A percentile compares a stretch with the other conserved stretches of the same genome.
Evolutionary conservation across 2,113 vertebrate genomes (phyloP).

Genomic region (Chitala chitala): DNA sequence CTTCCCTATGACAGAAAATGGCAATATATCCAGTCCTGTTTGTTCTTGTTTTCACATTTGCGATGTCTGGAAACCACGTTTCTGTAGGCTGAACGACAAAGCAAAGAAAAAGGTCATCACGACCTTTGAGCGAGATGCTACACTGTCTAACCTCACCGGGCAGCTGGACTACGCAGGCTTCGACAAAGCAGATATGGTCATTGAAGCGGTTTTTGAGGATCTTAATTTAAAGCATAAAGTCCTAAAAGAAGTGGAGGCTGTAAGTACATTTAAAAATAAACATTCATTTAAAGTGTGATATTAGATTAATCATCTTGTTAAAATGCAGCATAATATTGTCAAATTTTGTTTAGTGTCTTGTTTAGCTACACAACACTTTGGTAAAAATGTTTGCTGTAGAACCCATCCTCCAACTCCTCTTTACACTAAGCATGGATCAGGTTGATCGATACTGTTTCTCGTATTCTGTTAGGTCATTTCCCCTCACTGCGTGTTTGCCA

Average conservation of each 20-base stretch:
- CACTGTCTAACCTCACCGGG: slow-evolving; percentile 70
- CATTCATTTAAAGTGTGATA: too few relatives aligned
- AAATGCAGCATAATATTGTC: background rate
- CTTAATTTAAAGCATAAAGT: slow-evolving; percentile 84
- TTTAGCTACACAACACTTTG: background rate
- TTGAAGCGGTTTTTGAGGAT: slow-evolving; percentile 96
- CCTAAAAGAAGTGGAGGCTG: slow-evolving; percentile 85
- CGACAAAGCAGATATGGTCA: slow-evolving; percentile 85
- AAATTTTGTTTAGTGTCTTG: background rate
- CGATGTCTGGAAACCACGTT: background rate
- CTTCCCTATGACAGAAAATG: background rate
- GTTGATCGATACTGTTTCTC: background rate
- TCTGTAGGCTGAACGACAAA: slow-evolving; percentile 77
- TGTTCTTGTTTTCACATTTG: background rate
- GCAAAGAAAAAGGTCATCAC: slow-evolving; percentile 85
- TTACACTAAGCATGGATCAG: too few relatives aligned
- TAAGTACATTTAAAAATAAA: too few relatives aligned
- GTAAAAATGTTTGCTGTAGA: background rate
- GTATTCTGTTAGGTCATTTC: slow-evolving; percentile 63
- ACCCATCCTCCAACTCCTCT: too few relatives aligned
- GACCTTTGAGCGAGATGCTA: slow-evolving; percentile 80
- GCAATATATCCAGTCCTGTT: background rate
- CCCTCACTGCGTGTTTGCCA: slow-evolving; percentile 87
- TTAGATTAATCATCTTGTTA: background rate
- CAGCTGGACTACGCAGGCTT: slow-evolving; percentile 84